Conservation (phyloP, 2,888 invertebrate genomes). For the Callinectes sapidus region DNA sequence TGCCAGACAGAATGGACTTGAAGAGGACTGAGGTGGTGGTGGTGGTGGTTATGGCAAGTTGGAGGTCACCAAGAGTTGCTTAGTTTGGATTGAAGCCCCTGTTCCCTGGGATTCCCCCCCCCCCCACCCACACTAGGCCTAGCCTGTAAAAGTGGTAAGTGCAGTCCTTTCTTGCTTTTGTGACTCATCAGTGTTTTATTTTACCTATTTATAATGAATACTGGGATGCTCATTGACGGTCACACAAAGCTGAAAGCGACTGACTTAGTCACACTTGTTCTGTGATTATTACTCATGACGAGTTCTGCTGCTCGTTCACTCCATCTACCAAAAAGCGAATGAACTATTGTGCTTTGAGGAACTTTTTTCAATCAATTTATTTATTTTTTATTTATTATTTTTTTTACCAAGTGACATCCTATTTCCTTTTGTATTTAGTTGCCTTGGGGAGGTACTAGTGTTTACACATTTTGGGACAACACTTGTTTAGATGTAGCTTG, state of each 20-base stretch:
- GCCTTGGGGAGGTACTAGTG: constrained; percentile 55
- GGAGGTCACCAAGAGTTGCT: constrained; percentile 53
- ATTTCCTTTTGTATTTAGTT: constrained; percentile 60
- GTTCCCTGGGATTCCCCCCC: constrained; percentile 52
- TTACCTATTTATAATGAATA: constrained; percentile 56
- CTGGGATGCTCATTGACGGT: constrained; percentile 50
- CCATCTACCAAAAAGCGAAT: constrained; percentile 67
- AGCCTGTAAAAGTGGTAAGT: constrained; percentile 58
- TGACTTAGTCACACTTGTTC: constrained; percentile 55
- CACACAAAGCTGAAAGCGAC: constrained; percentile 55
- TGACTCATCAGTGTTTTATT: constrained; percentile 53
- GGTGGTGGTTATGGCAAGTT: constrained; percentile 58
- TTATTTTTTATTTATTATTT: neutral
- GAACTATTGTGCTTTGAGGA: constrained; percentile 55
- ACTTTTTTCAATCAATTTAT: constrained; percentile 23
- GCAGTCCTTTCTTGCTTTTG: constrained; percentile 58
- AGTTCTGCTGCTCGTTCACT: constrained; percentile 55
- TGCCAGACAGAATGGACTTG: constrained; percentile 42
- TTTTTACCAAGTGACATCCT: constrained; percentile 59
- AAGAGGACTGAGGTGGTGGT: constrained; percentile 63
- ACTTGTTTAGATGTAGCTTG: constrained; percentile 61
- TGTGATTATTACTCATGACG: constrained; percentile 64
- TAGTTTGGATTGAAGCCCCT: constrained; percentile 55
- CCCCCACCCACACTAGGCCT: constrained; percentile 38
- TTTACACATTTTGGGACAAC: constrained; percentile 60